Evolutionary conservation across 1,140 invertebrate species (phyloP), one percentile per base, ranked within the genome.

Genomic region (Helicoverpa zea): DNA sequence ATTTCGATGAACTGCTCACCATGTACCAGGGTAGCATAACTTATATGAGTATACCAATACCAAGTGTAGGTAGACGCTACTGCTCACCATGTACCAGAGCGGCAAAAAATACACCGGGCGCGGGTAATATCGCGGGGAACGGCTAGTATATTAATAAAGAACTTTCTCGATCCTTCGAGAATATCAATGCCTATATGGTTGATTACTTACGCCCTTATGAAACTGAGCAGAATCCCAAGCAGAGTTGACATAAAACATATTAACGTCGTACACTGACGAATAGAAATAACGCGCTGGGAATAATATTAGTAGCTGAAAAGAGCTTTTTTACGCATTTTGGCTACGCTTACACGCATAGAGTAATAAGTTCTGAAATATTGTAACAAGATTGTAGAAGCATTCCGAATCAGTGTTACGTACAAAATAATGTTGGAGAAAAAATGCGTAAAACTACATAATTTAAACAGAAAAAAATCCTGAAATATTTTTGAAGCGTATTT

Each of bases 191-290:
- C 2, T 66, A 10, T 43, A 35, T 47, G 35, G 63, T 47, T 43
- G 63, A 66, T 66, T 66, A 47, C 35, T 47, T 9, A 47, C 63
- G 35, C n/a, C 63, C n/a, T 7, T 16, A 2, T 16, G 35, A n/a
- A 14, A 47, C 63, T 66, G 63, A 18, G 30, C 10, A 16, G 63
- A 43, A 66, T 66, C 5, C 14, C 63, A 66, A 47, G 63, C 35
- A 47, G 63, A 66, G 29, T 23, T 58, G 30, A 66, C 63, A 66
- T 47, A n/a, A 16, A 43, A 66, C 63, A 10, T 66, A 66, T 66
- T 66, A 66, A 66, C 63, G 35, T 14, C 56, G 2, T 10, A 9
- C 4, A 3, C 9, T 66, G 63, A 66, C 35, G 63, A 18, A 66
- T 66, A 47, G n/a, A 9, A 16, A 47, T 66, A 43, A 47, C 63